A percentile compares a stretch with the other conserved stretches of the same genome.
These are phyloP conservation scores for Enteromius anoplus DNA, from an alignment of 2,797 vertebrate genomes.

Conservation along the genomic window DNA sequence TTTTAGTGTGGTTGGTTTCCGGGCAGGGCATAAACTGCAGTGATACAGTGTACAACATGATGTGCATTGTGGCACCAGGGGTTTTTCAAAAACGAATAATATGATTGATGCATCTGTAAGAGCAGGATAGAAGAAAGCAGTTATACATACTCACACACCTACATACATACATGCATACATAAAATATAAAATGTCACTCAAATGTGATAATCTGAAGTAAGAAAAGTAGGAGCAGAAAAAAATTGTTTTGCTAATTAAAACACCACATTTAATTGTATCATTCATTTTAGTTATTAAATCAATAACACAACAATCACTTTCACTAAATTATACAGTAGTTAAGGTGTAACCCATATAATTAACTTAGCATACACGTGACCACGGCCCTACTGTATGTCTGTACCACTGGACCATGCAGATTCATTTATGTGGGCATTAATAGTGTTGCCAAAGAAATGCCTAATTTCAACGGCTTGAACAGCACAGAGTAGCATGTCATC, in stretches of 20 bases:
- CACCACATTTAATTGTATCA: neutral
- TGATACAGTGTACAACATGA: slow-evolving; percentile 5
- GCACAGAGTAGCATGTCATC: neutral
- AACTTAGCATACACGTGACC: neutral
- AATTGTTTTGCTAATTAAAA: neutral
- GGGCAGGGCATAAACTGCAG: neutral
- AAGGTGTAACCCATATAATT: no score
- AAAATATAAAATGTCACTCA: neutral
- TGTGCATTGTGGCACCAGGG: neutral
- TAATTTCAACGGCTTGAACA: neutral
- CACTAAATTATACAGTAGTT: no score
- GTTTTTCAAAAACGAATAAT: neutral
- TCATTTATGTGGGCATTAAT: no score
- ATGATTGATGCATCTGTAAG: slow-evolving; percentile 15
- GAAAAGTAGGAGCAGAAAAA: neutral
- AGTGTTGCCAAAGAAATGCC: no score
- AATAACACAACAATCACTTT: neutral
- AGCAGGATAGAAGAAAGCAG: neutral
- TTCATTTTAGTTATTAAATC: neutral
- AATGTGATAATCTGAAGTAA: neutral
- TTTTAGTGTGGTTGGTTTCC: no score
- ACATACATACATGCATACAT: no score
- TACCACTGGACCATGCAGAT: neutral
- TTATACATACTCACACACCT: no score
- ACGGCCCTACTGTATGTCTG: neutral